These are phyloP conservation scores for Ptychochromis oligacanthus DNA, from an alignment of 2,113 vertebrate genomes.

Conservation along the genomic window DNA sequence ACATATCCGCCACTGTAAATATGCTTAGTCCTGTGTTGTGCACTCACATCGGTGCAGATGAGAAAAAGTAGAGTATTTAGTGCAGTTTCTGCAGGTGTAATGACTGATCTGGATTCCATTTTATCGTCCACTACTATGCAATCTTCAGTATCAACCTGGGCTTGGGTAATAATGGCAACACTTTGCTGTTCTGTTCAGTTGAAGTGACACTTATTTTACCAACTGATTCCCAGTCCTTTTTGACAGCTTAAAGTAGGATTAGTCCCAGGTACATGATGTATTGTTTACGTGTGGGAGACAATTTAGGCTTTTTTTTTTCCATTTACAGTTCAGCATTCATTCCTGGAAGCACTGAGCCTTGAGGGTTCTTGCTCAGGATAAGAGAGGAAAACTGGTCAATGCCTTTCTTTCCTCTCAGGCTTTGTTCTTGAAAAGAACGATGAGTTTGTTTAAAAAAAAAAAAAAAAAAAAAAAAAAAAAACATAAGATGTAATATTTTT, in stretches of 20 bases:
- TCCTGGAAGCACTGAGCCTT: not conserved
- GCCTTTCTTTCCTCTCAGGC: not conserved
- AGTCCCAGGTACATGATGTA: not conserved
- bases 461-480: not conserved
- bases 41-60: slow-evolving; percentile 13
- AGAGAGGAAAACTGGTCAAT: slow-evolving; percentile 17
- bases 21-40: not conserved
- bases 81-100: not conserved
- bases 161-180: not conserved
- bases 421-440: slow-evolving; percentile 28
- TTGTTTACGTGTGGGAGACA: slow-evolving; percentile 15
- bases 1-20: slow-evolving; percentile 28
- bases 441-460: slow-evolving; percentile 6
- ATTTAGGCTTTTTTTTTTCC: not conserved
- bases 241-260: not conserved
- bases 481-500: slow-evolving; percentile 33
- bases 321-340: not conserved
- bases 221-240: not conserved
- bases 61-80: not conserved
- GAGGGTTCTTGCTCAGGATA: not conserved
- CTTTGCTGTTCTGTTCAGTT: not conserved
- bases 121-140: slow-evolving; percentile 31
- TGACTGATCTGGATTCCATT: slow-evolving; percentile 24
- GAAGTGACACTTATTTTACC: slow-evolving; percentile 4
- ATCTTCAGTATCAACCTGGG: slow-evolving; percentile 15